Percentiles rank a stretch among this genome's conserved stretches.
phyloP scores from a whole-genome alignment of 2,797 vertebrate species.

The Manis crassicaudata region DNA sequence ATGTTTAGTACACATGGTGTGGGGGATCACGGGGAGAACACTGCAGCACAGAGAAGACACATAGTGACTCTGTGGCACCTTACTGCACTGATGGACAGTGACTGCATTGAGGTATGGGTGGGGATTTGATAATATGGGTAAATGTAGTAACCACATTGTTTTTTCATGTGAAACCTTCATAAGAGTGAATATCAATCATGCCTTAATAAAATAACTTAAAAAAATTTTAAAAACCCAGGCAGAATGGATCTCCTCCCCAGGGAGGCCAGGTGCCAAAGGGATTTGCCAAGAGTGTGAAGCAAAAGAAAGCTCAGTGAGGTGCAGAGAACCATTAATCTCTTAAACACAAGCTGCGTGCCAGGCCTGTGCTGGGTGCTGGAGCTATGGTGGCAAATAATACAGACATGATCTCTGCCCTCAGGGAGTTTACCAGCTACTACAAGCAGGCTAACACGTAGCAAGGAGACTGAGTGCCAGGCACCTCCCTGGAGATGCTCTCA shows the following conservation, averaged over 20 bases:
- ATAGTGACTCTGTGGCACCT: no score
- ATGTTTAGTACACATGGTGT: no score
- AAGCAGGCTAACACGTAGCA: neutral
- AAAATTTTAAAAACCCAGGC: neutral
- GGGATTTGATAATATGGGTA: no score
- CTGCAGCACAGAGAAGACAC: no score
- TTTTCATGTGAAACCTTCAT: no score
- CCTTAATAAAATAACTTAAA: no score
- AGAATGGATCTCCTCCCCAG: neutral
- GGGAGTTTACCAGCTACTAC: accelerated
- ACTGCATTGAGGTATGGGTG: no score
- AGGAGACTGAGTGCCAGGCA: neutral
- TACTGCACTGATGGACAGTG: no score
- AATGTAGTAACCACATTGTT: no score
- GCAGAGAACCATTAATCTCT: neutral
- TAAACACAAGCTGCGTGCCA: accelerated
- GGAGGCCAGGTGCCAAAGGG: neutral
- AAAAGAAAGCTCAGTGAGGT: neutral
- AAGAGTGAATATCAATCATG: no score
- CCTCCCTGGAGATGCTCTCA: neutral
- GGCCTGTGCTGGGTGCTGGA: neutral
- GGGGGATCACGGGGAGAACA: no score
- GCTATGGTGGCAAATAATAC: neutral
- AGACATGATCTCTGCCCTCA: neutral
- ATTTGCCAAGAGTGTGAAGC: neutral